phyloP scores from a whole-genome alignment of 2,797 vertebrate species.

The Xenentodon cancila region DNA sequence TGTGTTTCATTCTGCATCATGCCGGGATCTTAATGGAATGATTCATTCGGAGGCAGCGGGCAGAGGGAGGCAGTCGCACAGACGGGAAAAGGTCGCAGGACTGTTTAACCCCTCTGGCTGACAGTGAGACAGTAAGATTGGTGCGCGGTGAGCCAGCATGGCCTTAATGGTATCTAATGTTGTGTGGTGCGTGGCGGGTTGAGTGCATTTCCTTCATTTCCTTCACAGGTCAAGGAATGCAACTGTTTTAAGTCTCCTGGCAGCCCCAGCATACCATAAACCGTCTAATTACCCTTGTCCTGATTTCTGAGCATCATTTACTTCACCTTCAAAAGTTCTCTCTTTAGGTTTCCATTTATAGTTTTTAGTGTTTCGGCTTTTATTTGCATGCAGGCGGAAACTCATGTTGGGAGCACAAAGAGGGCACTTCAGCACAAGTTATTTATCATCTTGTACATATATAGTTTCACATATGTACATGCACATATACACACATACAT shows the following conservation, averaged over 20 bases:
- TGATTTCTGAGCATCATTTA: no score
- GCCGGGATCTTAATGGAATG: conserved; percentile 63
- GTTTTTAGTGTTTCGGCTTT: no score
- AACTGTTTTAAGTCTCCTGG: neutral
- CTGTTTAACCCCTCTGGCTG: conserved; percentile 38
- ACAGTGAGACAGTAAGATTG: conserved; percentile 16
- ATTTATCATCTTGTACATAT: no score
- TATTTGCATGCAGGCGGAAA: no score
- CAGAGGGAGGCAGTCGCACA: conserved; percentile 4
- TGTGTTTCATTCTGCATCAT: conserved; percentile 35
- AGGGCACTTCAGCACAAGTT: no score
- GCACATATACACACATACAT: no score
- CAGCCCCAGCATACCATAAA: neutral
- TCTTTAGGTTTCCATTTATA: no score
- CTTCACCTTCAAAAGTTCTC: no score
- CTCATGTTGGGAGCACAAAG: no score
- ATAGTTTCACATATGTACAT: no score
- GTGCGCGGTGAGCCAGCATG: conserved; percentile 16
- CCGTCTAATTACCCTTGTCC: neutral
- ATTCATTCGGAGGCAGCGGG: conserved; percentile 28
- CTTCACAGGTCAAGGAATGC: neutral
- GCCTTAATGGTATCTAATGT: conserved; percentile 15
- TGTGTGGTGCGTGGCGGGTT: neutral
- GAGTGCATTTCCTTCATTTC: conserved; percentile 15
- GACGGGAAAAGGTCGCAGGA: conserved; percentile 17